Conservation (phyloP, 92 coral and sea anemone genomes). For the Heliopora coerulea region DNA sequence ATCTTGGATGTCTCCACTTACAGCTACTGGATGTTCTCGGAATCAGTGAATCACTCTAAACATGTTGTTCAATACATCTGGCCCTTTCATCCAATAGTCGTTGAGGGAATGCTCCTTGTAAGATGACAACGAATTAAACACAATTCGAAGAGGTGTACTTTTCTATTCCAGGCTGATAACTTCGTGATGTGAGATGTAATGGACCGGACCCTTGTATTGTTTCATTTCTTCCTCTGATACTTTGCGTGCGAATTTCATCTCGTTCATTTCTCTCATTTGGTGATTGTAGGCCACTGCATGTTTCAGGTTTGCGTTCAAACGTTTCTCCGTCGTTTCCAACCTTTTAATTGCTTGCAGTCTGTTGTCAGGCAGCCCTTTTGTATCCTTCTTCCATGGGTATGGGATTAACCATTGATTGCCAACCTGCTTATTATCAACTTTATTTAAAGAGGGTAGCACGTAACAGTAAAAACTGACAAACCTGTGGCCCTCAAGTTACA, state of each 20-base stretch:
- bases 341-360: too few relatives aligned
- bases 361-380: too few relatives aligned
- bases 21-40: constrained; percentile 51
- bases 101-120: constrained; percentile 48
- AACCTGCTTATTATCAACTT: too few relatives aligned
- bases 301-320: too few relatives aligned
- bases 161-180: constrained; percentile 51
- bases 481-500: too few relatives aligned
- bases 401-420: too few relatives aligned
- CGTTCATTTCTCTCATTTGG: too few relatives aligned
- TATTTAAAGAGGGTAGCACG: too few relatives aligned
- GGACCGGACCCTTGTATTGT: constrained; percentile 54
- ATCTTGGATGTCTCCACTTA: constrained; percentile 41
- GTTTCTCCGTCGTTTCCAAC: too few relatives aligned
- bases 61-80: constrained; percentile 44
- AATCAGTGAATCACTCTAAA: constrained; percentile 51
- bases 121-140: constrained; percentile 50
- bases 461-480: too few relatives aligned
- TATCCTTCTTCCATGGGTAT: too few relatives aligned
- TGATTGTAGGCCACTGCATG: too few relatives aligned
- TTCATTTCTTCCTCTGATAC: constrained; percentile 31
- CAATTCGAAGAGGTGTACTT: constrained; percentile 56
- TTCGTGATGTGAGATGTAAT: constrained; percentile 57
- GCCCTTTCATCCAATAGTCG: constrained; percentile 55
- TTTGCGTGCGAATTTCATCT: constrained; percentile 38